These are phyloP conservation scores for Malurus melanocephalus DNA, from an alignment of 2,113 vertebrate species.

Conservation along the genomic window DNA sequence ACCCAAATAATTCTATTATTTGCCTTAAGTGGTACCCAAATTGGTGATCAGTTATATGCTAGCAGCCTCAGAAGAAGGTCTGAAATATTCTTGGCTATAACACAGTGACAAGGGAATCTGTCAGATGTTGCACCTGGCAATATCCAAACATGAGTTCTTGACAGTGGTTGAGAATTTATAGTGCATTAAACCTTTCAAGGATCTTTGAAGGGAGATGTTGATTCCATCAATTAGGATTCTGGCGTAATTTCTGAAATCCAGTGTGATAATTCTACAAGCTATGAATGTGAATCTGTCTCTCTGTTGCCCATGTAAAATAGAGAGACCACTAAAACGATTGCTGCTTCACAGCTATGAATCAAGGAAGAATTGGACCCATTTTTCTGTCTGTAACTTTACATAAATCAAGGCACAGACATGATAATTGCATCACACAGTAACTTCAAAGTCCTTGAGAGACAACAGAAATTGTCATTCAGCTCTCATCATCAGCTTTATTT, in stretches of 20 bases:
- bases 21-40: neutral
- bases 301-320: accelerated
- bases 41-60: neutral
- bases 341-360: neutral
- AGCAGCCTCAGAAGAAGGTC: neutral
- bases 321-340: neutral
- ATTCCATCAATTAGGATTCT: neutral
- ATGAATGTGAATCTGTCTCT: neutral
- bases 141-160: neutral
- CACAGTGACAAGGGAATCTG: neutral
- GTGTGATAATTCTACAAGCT: neutral
- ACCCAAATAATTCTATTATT: neutral
- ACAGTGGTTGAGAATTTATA: neutral
- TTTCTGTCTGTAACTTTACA: constrained; percentile 16
- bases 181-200: neutral
- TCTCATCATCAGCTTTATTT: constrained; percentile 64
- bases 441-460: neutral
- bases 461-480: neutral
- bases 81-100: neutral
- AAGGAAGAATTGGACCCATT: neutral
- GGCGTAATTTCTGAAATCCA: neutral
- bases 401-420: constrained; percentile 29
- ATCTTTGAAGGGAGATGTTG: neutral
- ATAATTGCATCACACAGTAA: neutral
- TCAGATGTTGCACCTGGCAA: neutral